phyloP scores from a whole-genome alignment of 2,797 vertebrate species.

The Bovichtus diacanthus region DNA sequence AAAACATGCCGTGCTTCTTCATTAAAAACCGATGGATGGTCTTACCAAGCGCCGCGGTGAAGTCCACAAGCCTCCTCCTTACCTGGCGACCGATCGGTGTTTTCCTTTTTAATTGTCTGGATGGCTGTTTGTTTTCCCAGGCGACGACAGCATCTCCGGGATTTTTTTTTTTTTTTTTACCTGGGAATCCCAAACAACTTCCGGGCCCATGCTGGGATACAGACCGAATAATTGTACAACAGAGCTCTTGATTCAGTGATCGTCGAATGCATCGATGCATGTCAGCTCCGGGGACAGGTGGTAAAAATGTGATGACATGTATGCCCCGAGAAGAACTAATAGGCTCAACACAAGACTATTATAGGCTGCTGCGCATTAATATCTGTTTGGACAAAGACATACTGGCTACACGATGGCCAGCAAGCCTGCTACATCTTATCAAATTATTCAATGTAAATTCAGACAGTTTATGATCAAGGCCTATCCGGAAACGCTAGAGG shows the following conservation, averaged over 20 bases:
- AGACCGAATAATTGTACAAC: conserved; percentile 81
- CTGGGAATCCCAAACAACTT: conserved; percentile 89
- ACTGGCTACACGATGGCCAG: not conserved
- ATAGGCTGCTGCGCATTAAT: not conserved
- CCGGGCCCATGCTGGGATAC: conserved; percentile 88
- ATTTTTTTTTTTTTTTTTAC: conserved; percentile 78
- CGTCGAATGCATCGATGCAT: conserved; percentile 84
- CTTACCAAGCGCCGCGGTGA: conserved; percentile 54
- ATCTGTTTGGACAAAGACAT: not conserved
- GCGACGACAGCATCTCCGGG: conserved; percentile 89
- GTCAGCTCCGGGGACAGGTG: conserved; percentile 46
- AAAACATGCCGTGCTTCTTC: conserved; percentile 66
- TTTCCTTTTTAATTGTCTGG: conserved; percentile 80
- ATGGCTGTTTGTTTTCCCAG: conserved; percentile 86
- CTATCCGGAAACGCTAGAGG: conserved; percentile 29
- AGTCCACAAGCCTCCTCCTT: conserved; percentile 61
- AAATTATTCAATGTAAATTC: not conserved
- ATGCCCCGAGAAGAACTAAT: not conserved
- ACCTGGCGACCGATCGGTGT: conserved; percentile 82
- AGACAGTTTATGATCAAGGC: not conserved
- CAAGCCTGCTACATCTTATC: not conserved
- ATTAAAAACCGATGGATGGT: conserved; percentile 46
- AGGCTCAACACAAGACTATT: accelerated
- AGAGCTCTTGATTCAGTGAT: conserved; percentile 76
- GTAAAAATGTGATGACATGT: not conserved